Percentiles rank a stretch among this genome's conserved stretches.
Evolutionary conservation across 2,888 invertebrate genomes (phyloP).

Genomic region (Ligdia adustata): DNA sequence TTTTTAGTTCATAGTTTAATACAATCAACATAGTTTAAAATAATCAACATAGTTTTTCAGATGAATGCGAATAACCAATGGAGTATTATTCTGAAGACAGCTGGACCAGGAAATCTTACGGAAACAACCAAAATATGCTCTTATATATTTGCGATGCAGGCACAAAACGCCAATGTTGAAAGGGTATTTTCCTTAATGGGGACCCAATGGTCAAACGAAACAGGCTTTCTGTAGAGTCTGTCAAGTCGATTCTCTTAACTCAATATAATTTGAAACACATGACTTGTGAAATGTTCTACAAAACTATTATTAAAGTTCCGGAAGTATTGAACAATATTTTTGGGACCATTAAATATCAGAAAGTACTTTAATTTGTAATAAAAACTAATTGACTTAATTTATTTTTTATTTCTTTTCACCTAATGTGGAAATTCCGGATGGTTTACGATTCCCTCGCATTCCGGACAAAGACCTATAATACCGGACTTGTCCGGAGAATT

Average conservation of each 20-base stretch:
- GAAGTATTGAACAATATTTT: conserved; percentile 11
- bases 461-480: conserved; percentile 23
- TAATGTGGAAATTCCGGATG: conserved; percentile 18
- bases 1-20: conserved; percentile 6
- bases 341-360: conserved; percentile 1
- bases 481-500: conserved; percentile 21
- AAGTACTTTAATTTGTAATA: neutral
- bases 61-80: conserved; percentile 13
- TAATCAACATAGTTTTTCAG: no score
- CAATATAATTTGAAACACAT: conserved; percentile 16
- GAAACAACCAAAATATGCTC: conserved; percentile 13
- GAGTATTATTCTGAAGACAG: conserved; percentile 13
- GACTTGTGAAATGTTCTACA: conserved; percentile 14
- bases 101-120: conserved; percentile 12
- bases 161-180: conserved; percentile 21
- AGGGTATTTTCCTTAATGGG: conserved; percentile 21
- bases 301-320: conserved; percentile 16
- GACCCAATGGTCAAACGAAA: conserved; percentile 14
- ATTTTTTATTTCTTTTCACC: neutral
- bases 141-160: conserved; percentile 19
- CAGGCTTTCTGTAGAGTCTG: neutral
- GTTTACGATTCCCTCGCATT: conserved; percentile 22
- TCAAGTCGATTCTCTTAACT: conserved; percentile 8
- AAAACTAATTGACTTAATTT: no score
- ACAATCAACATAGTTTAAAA: no score